Evolutionary conservation across 2,113 vertebrate species (phyloP).

Genomic region (Lates calcarifer): DNA sequence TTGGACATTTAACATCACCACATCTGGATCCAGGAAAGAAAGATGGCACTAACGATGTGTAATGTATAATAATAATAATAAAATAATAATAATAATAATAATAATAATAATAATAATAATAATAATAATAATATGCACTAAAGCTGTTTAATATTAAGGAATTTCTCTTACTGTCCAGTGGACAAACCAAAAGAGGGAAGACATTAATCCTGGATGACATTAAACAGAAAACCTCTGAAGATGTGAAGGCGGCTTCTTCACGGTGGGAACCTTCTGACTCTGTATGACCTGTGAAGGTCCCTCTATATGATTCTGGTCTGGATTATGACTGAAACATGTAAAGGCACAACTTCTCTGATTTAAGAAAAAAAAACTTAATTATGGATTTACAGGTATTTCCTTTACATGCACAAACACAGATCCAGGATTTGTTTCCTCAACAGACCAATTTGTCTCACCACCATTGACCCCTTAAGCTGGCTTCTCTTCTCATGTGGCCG

Average conservation of each 20-base stretch:
- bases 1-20: neutral
- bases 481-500: neutral
- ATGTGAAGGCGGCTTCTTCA: neutral
- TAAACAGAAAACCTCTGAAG: too few relatives aligned
- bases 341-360: neutral
- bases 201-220: too few relatives aligned
- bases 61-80: too few relatives aligned
- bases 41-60: too few relatives aligned
- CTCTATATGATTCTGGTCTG: neutral
- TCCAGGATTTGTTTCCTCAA: neutral
- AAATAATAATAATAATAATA: too few relatives aligned
- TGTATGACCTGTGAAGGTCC: neutral
- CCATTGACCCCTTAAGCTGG: neutral
- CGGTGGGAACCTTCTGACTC: slow-evolving; percentile 17
- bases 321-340: neutral
- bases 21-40: neutral
- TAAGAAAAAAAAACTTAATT: too few relatives aligned
- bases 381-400: neutral
- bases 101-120: too few relatives aligned
- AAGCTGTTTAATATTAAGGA: too few relatives aligned
- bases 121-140: too few relatives aligned
- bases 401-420: neutral
- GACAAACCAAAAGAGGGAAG: neutral
- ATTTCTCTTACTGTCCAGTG: neutral
- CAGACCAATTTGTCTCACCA: neutral